Base-by-base conservation (phyloP, 2,113 vertebrate species). In the Haliaeetus leucogaster region DNA sequence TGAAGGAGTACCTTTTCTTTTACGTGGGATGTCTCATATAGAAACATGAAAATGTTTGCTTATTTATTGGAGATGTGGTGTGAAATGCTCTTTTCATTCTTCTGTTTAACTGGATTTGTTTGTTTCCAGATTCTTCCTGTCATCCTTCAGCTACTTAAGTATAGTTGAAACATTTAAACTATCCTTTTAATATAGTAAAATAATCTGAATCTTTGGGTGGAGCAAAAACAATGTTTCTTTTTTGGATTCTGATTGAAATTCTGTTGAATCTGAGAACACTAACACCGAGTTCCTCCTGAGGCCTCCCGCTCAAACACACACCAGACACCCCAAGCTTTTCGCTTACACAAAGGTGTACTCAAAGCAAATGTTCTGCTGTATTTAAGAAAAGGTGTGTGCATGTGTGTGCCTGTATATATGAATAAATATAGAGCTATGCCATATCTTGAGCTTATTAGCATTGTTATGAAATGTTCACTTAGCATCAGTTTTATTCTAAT, bases 381-480 rank as follows among this genome's bases (percentile, higher is more conserved):
- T 91, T 91, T 65, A 74, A 73, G 68, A 95, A 90, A 55, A 95
- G 55, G 52, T 53, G 52, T 29, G 52, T 53, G 52, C 16, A 81
- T 89, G 82, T 84, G 72, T 94, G 68, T 84, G 53, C 43, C 34
- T 80, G 22, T 96, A 82, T 73, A 42, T 72, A 42, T 42, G n/a
- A 42, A 42, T 29, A 77, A 47, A 77, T 61, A 61, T 79, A 40
- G 96, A 83, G 88, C 67, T 90, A 32, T 55, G 17, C 30, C 53
- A 55, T 55, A 70, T 85, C 95, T 92, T 96, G 38, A 94, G 61
- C 29, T 89, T 93, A 84, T 38, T 93, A 73, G 59, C 52, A 87
- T 95, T 90, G 62, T 81, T 87, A 63, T 59, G 73, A 66, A 82
- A 81, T 79, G 52, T 94, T 92, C 55, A 68, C 82, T 89, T 93